phyloP scores from a whole-genome alignment of 2,113 vertebrate species.

The Phylloscopus trochilus region DNA sequence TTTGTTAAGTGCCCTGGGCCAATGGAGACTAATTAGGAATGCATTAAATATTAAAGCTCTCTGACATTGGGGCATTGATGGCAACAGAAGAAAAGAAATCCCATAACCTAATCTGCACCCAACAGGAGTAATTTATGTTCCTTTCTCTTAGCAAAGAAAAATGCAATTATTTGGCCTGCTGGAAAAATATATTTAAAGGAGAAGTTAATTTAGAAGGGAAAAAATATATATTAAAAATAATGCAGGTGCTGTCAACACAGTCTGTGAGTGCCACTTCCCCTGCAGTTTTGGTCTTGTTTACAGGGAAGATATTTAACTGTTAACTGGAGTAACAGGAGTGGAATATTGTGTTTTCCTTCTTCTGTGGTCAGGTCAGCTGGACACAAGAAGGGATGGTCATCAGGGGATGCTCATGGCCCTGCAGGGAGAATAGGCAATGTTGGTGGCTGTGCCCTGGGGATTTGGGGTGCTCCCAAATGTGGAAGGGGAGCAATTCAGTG shows the following conservation, averaged over 20 bases:
- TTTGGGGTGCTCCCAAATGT: background rate
- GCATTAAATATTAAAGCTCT: constrained; percentile 83
- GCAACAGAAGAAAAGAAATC: constrained; percentile 79
- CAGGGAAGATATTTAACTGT: background rate
- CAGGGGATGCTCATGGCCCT: background rate
- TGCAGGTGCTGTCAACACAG: background rate
- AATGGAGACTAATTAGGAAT: constrained; percentile 80
- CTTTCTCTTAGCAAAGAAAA: constrained; percentile 76
- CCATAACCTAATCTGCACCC: constrained; percentile 78
- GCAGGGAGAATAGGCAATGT: background rate
- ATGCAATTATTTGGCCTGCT: constrained; percentile 74
- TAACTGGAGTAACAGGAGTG: background rate
- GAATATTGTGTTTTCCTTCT: background rate
- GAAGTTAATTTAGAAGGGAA: constrained; percentile 61
- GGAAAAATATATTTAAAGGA: constrained; percentile 73
- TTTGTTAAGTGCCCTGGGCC: constrained; percentile 78
- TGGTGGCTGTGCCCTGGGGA: background rate
- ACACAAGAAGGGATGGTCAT: rapidly evolving
- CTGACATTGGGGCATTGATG: constrained; percentile 73
- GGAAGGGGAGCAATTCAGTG: background rate
- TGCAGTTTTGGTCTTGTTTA: background rate
- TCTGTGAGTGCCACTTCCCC: background rate
- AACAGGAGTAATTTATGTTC: constrained; percentile 80
- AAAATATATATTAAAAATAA: constrained; percentile 8
- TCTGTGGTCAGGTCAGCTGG: background rate